These are phyloP conservation scores for Nymphalis io DNA, from an alignment of 1,140 invertebrate genomes.

Conservation along the genomic window DNA sequence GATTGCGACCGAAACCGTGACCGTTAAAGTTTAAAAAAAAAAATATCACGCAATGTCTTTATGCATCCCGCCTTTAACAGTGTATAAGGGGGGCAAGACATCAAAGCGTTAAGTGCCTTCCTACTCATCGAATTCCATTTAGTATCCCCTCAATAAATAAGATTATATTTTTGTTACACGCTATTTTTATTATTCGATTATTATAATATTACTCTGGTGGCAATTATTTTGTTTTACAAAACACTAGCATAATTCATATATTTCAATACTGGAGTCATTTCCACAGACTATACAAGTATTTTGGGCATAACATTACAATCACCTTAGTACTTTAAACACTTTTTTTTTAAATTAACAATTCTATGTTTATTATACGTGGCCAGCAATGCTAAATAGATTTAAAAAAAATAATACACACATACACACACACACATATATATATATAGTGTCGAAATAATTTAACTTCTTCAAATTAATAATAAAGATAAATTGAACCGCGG, in stretches of 20 bases:
- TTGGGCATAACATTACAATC: neutral
- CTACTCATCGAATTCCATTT: conserved; percentile 78
- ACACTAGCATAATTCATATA: neutral
- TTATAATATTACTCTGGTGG: conserved; percentile 22
- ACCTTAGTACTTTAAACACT: too few species aligned
- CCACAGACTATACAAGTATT: too few species aligned
- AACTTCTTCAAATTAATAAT: too few species aligned
- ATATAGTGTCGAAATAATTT: too few species aligned
- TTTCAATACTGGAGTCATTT: too few species aligned
- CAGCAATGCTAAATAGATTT: too few species aligned
- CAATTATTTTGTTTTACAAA: neutral
- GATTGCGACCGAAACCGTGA: too few species aligned
- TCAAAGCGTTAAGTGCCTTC: conserved; percentile 78
- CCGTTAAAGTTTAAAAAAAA: neutral
- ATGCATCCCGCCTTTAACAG: conserved; percentile 34
- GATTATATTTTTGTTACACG: conserved; percentile 63
- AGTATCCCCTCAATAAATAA: conserved; percentile 73
- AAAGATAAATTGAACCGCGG: too few species aligned
- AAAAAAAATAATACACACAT: too few species aligned
- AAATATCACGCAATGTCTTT: neutral
- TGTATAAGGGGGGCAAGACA: conserved; percentile 59
- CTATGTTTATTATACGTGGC: too few species aligned
- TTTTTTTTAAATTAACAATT: too few species aligned
- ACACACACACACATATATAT: too few species aligned
- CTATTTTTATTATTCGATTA: conserved; percentile 36